Conservation (phyloP, 2,888 invertebrate genomes). For the Phorcus lineatus region DNA sequence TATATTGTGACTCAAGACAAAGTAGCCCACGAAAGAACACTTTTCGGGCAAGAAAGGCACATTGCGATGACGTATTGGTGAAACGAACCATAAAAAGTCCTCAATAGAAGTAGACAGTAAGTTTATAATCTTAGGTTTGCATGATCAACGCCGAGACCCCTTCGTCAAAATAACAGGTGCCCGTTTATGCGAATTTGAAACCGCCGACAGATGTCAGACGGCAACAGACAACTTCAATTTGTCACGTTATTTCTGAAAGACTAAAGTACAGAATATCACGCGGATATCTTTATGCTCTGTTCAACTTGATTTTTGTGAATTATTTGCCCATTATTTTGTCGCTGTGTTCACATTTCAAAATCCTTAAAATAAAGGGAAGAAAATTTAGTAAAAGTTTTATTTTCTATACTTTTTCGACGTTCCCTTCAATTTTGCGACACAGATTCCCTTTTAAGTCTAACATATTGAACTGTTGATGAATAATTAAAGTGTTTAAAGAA, state of each 20-base stretch:
- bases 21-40: neutral
- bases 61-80: conserved; percentile 1
- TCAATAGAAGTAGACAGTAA: neutral
- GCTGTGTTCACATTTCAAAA: no score
- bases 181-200: neutral
- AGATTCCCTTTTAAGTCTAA: no score
- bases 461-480: no score
- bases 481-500: no score
- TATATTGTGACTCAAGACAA: conserved; percentile 16
- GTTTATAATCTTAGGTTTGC: neutral
- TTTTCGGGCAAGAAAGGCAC: neutral
- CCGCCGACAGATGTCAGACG: neutral
- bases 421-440: no score
- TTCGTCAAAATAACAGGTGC: no score
- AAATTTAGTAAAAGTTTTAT: no score
- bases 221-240: neutral
- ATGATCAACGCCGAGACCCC: neutral
- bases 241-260: neutral
- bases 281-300: no score
- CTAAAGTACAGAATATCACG: neutral
- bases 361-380: no score
- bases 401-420: no score
- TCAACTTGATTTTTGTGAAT: no score
- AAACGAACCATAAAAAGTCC: conserved; percentile 1
- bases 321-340: no score